phyloP scores from a whole-genome alignment of 2,797 vertebrate genomes.

The Lates japonicus region DNA sequence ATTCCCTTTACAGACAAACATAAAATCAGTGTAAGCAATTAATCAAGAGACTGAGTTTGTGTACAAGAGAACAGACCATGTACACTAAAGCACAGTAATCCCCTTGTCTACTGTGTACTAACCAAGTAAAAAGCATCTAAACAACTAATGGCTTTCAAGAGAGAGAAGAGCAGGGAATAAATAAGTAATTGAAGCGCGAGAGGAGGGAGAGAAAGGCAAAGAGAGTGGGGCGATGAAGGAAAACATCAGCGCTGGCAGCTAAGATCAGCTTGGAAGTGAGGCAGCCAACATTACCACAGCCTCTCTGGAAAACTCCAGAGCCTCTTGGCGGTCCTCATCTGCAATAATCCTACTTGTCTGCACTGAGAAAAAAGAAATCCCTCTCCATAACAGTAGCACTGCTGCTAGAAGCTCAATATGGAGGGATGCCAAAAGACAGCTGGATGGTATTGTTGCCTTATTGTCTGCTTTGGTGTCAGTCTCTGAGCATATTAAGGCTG shows the following conservation, averaged over 20 bases:
- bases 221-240: conserved; percentile 32
- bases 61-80: conserved; percentile 12
- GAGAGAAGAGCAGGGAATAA: conserved; percentile 43
- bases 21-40: neutral
- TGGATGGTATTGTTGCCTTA: conserved; percentile 42
- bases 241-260: conserved; percentile 68
- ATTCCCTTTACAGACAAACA: neutral
- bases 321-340: conserved; percentile 68
- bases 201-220: conserved; percentile 44
- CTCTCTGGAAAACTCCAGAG: conserved; percentile 69
- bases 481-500: conserved; percentile 22
- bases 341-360: conserved; percentile 69
- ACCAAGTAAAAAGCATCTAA: conserved; percentile 47
- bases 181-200: conserved; percentile 64
- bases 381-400: conserved; percentile 46
- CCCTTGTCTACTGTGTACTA: conserved; percentile 24
- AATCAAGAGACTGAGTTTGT: conserved; percentile 17
- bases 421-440: conserved; percentile 52
- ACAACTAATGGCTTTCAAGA: conserved; percentile 61
- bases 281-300: conserved; percentile 67
- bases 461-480: conserved; percentile 22
- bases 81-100: neutral
- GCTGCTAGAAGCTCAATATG: conserved; percentile 46
- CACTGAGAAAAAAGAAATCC: conserved; percentile 26
- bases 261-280: conserved; percentile 63